Conservation (phyloP, 2,888 invertebrate species). For the Melinaea marsaeus region DNA sequence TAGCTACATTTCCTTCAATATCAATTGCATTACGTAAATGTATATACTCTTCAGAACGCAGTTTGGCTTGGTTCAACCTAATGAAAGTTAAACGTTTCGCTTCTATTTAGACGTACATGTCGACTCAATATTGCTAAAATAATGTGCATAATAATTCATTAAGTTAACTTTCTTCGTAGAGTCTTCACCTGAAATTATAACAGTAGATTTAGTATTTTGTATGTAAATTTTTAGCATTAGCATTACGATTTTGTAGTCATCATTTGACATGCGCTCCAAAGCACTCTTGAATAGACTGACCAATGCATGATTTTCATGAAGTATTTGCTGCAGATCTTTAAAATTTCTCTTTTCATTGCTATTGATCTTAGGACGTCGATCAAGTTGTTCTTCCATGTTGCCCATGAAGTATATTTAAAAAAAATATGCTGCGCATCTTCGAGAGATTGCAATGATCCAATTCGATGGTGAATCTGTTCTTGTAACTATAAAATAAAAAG, state of each 20-base stretch:
- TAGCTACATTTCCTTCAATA: neutral
- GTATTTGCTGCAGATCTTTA: slow-evolving; percentile 33
- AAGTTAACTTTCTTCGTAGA: slow-evolving; percentile 4
- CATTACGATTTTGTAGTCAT: too few relatives aligned
- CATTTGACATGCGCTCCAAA: too few relatives aligned
- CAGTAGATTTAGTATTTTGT: slow-evolving; percentile 2
- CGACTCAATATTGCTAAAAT: neutral
- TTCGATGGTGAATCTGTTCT: slow-evolving; percentile 37
- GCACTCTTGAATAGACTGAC: slow-evolving; percentile 31
- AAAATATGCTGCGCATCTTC: slow-evolving; percentile 37
- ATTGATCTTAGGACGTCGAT: slow-evolving; percentile 34
- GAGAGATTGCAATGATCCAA: slow-evolving; percentile 36
- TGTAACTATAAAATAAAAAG: slow-evolving; percentile 29
- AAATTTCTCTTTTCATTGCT: slow-evolving; percentile 35
- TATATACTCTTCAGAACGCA: too few relatives aligned
- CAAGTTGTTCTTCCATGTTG: slow-evolving; percentile 36
- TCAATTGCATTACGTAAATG: too few relatives aligned
- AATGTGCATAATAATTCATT: slow-evolving; percentile 8
- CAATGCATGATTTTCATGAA: slow-evolving; percentile 37
- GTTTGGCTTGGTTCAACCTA: too few relatives aligned
- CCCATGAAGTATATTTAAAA: slow-evolving; percentile 39
- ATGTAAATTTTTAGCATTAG: neutral
- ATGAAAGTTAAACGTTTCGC: too few relatives aligned
- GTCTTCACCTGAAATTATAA: slow-evolving; percentile 3
- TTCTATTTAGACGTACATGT: too few relatives aligned